Evolutionary conservation across 2,888 invertebrate species (phyloP), one percentile per base, ranked within the genome.

Genomic region (Enchytraeus crypticus): DNA sequence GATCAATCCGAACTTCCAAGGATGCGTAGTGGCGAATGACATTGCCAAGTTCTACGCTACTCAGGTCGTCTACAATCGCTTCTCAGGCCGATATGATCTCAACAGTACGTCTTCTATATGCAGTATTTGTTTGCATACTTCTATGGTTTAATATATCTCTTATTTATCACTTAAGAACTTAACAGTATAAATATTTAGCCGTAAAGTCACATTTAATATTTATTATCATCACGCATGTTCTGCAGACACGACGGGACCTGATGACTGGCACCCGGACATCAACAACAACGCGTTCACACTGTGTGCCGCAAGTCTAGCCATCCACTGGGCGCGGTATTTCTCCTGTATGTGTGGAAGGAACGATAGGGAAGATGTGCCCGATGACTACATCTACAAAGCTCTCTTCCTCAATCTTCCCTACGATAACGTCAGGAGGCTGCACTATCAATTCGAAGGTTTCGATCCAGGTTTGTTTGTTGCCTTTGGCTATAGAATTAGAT

Each of bases 31-130:
- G 47, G 69, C 75, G 30, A 57, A 65, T 51, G 72, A 69, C 18
- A 71, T 77, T n/a, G 77, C 77, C 4, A 64, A 68, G 8, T 77
- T 74, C 64, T 76, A 73, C 71, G 67, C 65, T 23, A 70, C 72
- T 18, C 57, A 71, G 26, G 69, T 71, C 5, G 59, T 59, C 1
- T 33, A 26, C 18, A 54, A 34, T 54, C 55, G 33, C 2, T n/a
- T n/a, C 18, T 27, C 32, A 18, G 23, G 23, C 0, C 29, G 55
- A 33, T 54, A 54, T 34, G 55, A 54, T 34, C 32, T 54, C n/a
- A 26, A 54, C 43, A 34, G 55, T 54, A 54, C n/a, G 34, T 38
- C n/a, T n/a, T n/a, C n/a, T n/a, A n/a, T n/a, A n/a, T n/a, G n/a
- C n/a, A n/a, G n/a, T n/a, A n/a, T n/a, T n/a, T n/a, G n/a, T n/a